Base-by-base conservation (phyloP, 2,888 invertebrate genomes). In the Ormyrus labotus region DNA sequence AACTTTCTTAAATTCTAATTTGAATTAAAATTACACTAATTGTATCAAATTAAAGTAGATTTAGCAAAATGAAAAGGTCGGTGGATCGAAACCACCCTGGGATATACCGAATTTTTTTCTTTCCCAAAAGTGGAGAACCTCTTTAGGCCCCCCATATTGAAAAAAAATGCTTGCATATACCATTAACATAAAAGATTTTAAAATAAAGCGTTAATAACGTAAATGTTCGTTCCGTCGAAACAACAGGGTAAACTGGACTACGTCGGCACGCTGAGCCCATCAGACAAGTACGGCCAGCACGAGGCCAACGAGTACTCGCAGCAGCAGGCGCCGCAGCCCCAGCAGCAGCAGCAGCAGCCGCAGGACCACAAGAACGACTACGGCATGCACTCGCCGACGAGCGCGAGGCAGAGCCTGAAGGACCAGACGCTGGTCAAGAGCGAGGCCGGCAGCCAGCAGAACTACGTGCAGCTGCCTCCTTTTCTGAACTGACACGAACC, bases 391-490 rank as follows among this genome's bases (percentile, higher is more conserved):
- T 87, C 89, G 76, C 86, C 89, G 6, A 86, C 88, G 79, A 81
- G 84, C 60, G 81, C 85, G 73, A 53, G 90, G 89, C 77, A 93
- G 91, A 84, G 91, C 88, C 58, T 93, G 90, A 83, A 93, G 91
- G 85, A 91, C 61, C 90, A 91, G 78, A 88, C 89, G 13, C 85
- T 90, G 73, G 92, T 93, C 72, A 94, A 93, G 85, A 93, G 92
- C 92, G 94, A 94, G 86, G 93, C 93, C 45, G 92, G 91, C 61
- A 88, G 88, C 89, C 85, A 93, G 91, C 94, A 94, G 88, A 93
- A 92, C 69, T 95, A 94, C 88, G 95, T 95, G 60, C 93, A 94
- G 75, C 91, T 95, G 91, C 95, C 95, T 92, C 94, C 95, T 93
- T 95, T 95, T 94, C 93, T 95, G 93, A 95, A 95, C 92, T 95